Conservation (phyloP, 2,113 vertebrate species). For the Paralichthys olivaceus region DNA sequence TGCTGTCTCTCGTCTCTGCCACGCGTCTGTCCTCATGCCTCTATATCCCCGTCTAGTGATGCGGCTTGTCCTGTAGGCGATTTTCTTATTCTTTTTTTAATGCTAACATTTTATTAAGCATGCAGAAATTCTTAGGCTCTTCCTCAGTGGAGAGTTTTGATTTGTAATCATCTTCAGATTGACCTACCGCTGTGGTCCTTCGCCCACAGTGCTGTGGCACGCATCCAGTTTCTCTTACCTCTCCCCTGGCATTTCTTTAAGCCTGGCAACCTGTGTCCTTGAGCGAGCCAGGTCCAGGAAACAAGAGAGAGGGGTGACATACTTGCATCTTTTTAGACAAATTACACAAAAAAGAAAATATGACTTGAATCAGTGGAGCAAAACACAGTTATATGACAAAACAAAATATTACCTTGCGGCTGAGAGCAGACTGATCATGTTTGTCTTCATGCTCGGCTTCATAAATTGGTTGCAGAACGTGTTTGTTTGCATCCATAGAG, state of each 20-base stretch:
- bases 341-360: slow-evolving; percentile 13
- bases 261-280: slow-evolving; percentile 33
- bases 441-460: neutral
- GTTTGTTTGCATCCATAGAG: neutral
- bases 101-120: slow-evolving; percentile 38
- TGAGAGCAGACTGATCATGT: neutral
- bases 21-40: slow-evolving; percentile 38
- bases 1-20: slow-evolving; percentile 43
- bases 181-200: slow-evolving; percentile 43
- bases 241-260: slow-evolving; percentile 55
- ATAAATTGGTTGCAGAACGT: neutral
- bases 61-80: slow-evolving; percentile 18
- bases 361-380: slow-evolving; percentile 22
- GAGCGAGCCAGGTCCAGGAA: slow-evolving; percentile 28
- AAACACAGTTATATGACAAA: slow-evolving; percentile 6
- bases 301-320: slow-evolving; percentile 20
- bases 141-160: slow-evolving; percentile 36
- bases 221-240: slow-evolving; percentile 42
- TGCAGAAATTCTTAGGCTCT: slow-evolving; percentile 10
- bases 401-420: neutral
- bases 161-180: slow-evolving; percentile 54
- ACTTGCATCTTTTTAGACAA: slow-evolving; percentile 15
- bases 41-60: slow-evolving; percentile 18
- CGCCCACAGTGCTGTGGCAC: slow-evolving; percentile 25
- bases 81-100: slow-evolving; percentile 6